A percentile compares a stretch with the other conserved stretches of the same genome.
These are phyloP conservation scores for Heliconius ethilla DNA, from an alignment of 2,888 invertebrate species.

Conservation along the genomic window DNA sequence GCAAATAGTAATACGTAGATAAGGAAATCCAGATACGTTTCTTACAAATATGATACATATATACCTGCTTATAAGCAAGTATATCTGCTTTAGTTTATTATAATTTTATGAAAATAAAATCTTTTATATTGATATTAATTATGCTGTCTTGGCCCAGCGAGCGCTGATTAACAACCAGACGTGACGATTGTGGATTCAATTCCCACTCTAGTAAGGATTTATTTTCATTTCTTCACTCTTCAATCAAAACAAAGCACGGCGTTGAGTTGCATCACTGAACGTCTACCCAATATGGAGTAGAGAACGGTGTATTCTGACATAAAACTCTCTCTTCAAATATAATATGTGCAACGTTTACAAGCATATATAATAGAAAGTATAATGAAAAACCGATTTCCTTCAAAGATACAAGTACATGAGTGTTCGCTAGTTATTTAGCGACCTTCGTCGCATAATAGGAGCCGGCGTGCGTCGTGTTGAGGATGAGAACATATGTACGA, in stretches of 20 bases:
- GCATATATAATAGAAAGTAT: neutral
- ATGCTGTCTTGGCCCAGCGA: neutral
- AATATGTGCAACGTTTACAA: neutral
- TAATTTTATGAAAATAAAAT: too few species aligned
- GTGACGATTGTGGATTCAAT: neutral
- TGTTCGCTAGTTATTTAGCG: conserved; percentile 54
- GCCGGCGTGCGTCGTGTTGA: conserved; percentile 57
- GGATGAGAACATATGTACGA: conserved; percentile 52
- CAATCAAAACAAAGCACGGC: too few species aligned
- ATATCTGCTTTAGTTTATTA: neutral
- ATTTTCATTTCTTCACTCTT: neutral
- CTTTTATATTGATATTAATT: neutral
- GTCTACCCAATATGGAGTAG: too few species aligned
- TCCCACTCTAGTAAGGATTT: neutral
- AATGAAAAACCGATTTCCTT: conserved; percentile 40
- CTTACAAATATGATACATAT: neutral
- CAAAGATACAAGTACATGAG: conserved; percentile 42
- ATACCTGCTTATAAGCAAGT: neutral
- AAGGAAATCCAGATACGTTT: neutral
- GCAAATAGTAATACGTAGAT: neutral
- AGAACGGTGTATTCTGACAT: neutral
- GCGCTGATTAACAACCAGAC: neutral
- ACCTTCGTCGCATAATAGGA: conserved; percentile 73
- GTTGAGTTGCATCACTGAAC: too few species aligned
- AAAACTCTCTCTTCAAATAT: neutral